These are phyloP conservation scores for Therioaphis trifolii DNA, from an alignment of 2,888 invertebrate genomes.

Conservation along the genomic window DNA sequence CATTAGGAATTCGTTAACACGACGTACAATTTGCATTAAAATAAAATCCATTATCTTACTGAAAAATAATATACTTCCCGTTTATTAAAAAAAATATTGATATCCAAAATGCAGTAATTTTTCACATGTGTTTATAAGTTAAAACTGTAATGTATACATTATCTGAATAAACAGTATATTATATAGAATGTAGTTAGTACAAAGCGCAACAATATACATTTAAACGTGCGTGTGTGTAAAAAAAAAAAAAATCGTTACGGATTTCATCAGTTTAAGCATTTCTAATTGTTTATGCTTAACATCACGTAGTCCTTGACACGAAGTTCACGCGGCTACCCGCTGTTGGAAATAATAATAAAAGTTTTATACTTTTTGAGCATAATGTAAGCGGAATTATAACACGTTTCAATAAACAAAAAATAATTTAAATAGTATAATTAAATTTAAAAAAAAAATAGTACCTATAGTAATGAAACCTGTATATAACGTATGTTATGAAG, in stretches of 20 bases:
- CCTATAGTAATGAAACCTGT: neutral
- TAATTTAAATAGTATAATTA: neutral
- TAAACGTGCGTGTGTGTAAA: slow-evolving; percentile 1
- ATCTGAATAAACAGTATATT: neutral
- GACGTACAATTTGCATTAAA: too few relatives aligned
- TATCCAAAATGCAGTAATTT: neutral
- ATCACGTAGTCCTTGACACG: slow-evolving; percentile 42
- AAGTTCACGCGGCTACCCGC: neutral
- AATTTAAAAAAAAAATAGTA: neutral
- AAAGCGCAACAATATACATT: neutral
- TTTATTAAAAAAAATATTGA: neutral
- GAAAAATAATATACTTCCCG: too few relatives aligned
- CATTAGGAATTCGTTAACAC: too few relatives aligned
- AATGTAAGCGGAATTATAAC: neutral
- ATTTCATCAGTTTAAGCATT: slow-evolving; percentile 34
- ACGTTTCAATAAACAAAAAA: neutral
- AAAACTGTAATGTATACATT: neutral
- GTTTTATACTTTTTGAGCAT: slow-evolving; percentile 31
- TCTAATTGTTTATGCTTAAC: slow-evolving; percentile 43
- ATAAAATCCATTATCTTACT: too few relatives aligned
- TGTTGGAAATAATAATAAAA: slow-evolving; percentile 36
- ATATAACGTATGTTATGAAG: neutral
- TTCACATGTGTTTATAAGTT: neutral
- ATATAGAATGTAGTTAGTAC: neutral
- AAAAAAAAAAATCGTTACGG: slow-evolving; percentile 40